These are phyloP conservation scores for Nemurella pictetii DNA, from an alignment of 2,888 invertebrate species.

Conservation along the genomic window DNA sequence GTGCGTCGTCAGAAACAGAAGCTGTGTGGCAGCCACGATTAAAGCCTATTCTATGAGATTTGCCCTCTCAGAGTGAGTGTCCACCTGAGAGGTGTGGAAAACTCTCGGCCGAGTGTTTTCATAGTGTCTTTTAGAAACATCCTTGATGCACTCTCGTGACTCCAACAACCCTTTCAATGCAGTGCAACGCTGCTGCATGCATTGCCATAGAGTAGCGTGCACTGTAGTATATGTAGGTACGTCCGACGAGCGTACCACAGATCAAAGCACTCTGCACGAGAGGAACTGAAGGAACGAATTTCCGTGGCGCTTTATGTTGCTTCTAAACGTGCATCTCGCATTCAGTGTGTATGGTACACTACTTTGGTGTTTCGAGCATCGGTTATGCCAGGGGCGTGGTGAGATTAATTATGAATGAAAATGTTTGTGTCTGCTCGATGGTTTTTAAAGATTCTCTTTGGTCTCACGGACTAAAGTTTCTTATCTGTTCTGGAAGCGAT, in stretches of 20 bases:
- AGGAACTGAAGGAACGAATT: neutral
- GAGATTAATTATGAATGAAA: no score
- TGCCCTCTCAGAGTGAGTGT: slow-evolving; percentile 19
- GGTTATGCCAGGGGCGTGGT: neutral
- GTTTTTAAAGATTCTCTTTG: no score
- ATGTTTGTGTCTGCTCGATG: no score
- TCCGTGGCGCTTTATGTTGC: no score
- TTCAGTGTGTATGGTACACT: no score
- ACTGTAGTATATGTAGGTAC: neutral
- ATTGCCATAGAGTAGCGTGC: neutral
- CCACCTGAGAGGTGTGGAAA: slow-evolving; percentile 25
- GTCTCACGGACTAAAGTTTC: no score
- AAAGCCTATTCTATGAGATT: slow-evolving; percentile 10
- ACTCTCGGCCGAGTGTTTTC: slow-evolving; percentile 23
- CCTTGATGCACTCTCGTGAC: slow-evolving; percentile 19
- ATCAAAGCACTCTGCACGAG: neutral
- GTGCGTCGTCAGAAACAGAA: neutral
- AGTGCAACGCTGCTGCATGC: neutral
- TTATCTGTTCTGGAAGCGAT: no score
- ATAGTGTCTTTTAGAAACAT: slow-evolving; percentile 24
- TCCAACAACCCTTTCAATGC: neutral
- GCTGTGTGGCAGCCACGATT: neutral
- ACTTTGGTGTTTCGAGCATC: neutral
- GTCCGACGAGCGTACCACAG: neutral
- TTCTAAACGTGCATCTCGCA: no score